Evolutionary conservation across 2,113 vertebrate species (phyloP).

Genomic region (Archilochus colubris): DNA sequence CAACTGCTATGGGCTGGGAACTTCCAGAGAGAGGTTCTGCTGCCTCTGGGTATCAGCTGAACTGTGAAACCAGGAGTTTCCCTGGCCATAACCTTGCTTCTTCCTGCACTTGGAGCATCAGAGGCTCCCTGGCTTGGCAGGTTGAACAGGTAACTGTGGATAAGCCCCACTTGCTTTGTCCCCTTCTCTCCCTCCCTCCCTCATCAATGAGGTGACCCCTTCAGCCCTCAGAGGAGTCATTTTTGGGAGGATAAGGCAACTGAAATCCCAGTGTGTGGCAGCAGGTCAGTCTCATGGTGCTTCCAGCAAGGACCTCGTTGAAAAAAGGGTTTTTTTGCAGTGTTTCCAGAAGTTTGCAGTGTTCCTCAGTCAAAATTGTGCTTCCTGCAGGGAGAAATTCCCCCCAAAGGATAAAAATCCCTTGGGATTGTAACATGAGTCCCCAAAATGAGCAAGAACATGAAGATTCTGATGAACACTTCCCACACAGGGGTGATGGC

Average conservation of each 20-base stretch:
- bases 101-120: background rate
- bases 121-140: background rate
- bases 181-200: background rate
- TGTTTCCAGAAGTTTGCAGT: background rate
- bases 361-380: background rate
- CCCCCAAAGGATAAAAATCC: background rate
- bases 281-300: background rate
- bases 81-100: background rate
- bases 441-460: background rate
- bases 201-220: background rate
- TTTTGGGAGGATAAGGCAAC: background rate
- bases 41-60: fast-evolving
- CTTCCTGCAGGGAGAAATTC: background rate
- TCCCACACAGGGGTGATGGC: background rate
- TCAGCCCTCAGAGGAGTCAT: fast-evolving
- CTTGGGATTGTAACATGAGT: fast-evolving
- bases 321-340: background rate
- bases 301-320: background rate
- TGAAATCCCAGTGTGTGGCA: background rate
- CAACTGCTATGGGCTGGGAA: background rate
- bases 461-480: background rate
- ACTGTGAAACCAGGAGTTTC: background rate
- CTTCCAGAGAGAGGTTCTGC: background rate
- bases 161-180: background rate
- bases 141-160: background rate